Evolutionary conservation across 1,140 invertebrate genomes (phyloP), one percentile per base, ranked within the genome.

Genomic region (Euschistus heros): DNA sequence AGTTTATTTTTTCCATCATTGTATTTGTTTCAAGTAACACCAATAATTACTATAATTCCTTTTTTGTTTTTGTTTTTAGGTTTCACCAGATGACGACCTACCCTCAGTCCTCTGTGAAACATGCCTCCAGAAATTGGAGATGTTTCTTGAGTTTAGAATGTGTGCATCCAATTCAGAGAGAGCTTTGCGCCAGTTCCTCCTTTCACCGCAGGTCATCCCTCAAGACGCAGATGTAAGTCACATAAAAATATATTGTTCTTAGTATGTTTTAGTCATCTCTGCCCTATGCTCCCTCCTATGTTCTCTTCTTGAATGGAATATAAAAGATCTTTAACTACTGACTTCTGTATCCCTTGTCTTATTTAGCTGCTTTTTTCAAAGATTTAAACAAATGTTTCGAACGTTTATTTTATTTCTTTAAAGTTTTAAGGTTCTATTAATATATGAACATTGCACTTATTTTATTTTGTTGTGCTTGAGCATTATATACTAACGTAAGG

Each of bases 181-280:
- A 62, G 75, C 79, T 72, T 75, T 80, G 66, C 78, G 78, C 74
- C 77, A 79, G 73, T 80, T 79, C 73, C 72, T 80, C 70, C 75
- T 75, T 69, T 78, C 75, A 71, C 74, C 78, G 68, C 77, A 79
- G 71, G 74, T 76, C 69, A 71, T 68, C 17, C 67, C 69, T 13
- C 42, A 67, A 37, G 60, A 69, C 52, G 64, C 67, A 30, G 62
- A 68, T 57, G 69, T 70, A 61, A 63, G 68, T 68, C 22, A n/a
- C 3, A 47, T 66, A 3, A 30, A 30, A 30, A 30, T 7, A 30
- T n/a, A n/a, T n/a, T n/a, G n/a, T n/a, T n/a, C n/a, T n/a, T n/a
- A n/a, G n/a, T n/a, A n/a, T n/a, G n/a, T n/a, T n/a, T n/a, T 61
- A 10, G 20, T 61, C 22, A n/a, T 20, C 26, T 15, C 22, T 27